Evolutionary conservation across 2,113 vertebrate species (phyloP).

Genomic region (Hirundichthys speculiger): DNA sequence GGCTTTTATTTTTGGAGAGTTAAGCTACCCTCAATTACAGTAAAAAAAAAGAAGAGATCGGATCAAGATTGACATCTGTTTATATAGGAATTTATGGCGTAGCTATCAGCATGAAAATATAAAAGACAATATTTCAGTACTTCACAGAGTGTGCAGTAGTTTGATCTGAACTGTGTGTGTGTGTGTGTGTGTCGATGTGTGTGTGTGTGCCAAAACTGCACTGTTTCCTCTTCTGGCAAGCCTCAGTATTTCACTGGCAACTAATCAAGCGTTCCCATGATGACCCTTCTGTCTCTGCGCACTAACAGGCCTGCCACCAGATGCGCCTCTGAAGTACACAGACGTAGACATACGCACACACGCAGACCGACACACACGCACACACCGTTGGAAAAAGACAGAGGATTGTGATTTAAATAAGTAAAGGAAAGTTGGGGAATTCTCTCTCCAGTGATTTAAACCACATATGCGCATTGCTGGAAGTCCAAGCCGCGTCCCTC

Average conservation of each 20-base stretch:
- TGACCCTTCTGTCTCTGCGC: slow-evolving; percentile 79
- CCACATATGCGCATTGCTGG: slow-evolving; percentile 36
- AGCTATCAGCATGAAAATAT: slow-evolving; percentile 38
- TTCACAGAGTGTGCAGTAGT: slow-evolving; percentile 52
- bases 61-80: slow-evolving; percentile 49
- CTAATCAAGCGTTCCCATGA: slow-evolving; percentile 78
- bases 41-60: slow-evolving; percentile 32
- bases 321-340: slow-evolving; percentile 76
- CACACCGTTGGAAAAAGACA: slow-evolving; percentile 48
- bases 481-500: slow-evolving; percentile 44
- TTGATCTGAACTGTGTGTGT: slow-evolving; percentile 49
- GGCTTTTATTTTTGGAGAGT: slow-evolving; percentile 5
- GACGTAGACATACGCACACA: slow-evolving; percentile 22
- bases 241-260: slow-evolving; percentile 72
- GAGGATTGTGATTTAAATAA: slow-evolving; percentile 54
- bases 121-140: slow-evolving; percentile 50
- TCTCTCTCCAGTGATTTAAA: slow-evolving; percentile 54
- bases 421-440: slow-evolving; percentile 54
- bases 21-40: slow-evolving; percentile 20
- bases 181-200: slow-evolving; percentile 47
- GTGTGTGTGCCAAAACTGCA: slow-evolving; percentile 68
- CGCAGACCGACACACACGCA: slow-evolving; percentile 12
- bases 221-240: slow-evolving; percentile 73
- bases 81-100: slow-evolving; percentile 29
- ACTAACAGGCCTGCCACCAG: slow-evolving; percentile 81